These are phyloP conservation scores for Diadegma fenestrale DNA, from an alignment of 2,888 invertebrate genomes.

Conservation along the genomic window DNA sequence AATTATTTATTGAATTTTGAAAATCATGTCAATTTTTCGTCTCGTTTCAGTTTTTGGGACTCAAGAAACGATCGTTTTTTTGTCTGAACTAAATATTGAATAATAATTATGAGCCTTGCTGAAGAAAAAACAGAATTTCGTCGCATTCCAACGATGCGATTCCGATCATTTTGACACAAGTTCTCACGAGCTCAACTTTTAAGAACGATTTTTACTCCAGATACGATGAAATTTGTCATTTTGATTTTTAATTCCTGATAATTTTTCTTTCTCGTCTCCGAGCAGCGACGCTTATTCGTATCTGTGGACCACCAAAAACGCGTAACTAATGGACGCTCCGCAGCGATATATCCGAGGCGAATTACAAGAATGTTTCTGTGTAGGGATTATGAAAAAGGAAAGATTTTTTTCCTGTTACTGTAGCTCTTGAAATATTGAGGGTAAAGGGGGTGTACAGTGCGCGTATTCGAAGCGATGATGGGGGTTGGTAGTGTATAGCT, in stretches of 20 bases:
- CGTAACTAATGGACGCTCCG: slow-evolving; percentile 20
- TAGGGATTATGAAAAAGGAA: slow-evolving; percentile 71
- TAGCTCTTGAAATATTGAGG: slow-evolving; percentile 53
- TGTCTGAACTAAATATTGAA: too few species aligned
- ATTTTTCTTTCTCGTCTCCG: not conserved
- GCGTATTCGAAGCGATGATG: slow-evolving; percentile 54
- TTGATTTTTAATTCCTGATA: not conserved
- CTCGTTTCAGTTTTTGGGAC: too few species aligned
- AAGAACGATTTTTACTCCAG: not conserved
- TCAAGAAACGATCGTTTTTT: too few species aligned
- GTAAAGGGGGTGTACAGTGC: slow-evolving; percentile 46
- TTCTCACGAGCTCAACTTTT: not conserved
- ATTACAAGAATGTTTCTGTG: slow-evolving; percentile 82
- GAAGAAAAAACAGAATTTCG: too few species aligned
- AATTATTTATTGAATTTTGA: too few species aligned
- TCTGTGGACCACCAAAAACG: not conserved
- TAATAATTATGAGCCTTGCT: too few species aligned
- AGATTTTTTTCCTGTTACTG: slow-evolving; percentile 2
- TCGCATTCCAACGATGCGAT: too few species aligned
- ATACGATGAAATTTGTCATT: not conserved
- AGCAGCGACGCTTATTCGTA: not conserved
- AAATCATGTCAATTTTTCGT: too few species aligned
- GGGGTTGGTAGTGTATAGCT: slow-evolving; percentile 37
- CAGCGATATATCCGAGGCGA: slow-evolving; percentile 68
- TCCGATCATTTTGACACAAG: not conserved